Conservation (phyloP, 2,113 vertebrate genomes). For the Peromyscus californicus region DNA sequence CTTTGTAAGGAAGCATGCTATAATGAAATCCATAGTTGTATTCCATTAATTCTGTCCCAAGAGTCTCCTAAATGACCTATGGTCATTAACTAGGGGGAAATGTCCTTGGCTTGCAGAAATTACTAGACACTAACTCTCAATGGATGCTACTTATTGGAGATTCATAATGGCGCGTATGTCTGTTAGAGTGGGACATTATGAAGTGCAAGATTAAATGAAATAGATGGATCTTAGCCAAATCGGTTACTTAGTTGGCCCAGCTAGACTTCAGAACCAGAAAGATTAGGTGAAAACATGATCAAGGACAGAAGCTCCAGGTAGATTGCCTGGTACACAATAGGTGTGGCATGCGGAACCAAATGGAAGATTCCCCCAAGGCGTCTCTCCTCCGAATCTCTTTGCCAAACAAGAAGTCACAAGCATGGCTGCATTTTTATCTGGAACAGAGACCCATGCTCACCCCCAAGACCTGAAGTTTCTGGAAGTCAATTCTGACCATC, state of each 20-base stretch:
- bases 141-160: background rate
- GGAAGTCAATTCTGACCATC: background rate
- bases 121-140: background rate
- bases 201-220: background rate
- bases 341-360: background rate
- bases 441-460: background rate
- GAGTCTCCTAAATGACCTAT: background rate
- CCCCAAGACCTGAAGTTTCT: background rate
- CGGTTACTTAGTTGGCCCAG: background rate
- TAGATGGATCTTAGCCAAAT: background rate
- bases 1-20: background rate
- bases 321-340: background rate
- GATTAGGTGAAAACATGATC: background rate
- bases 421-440: background rate
- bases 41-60: background rate
- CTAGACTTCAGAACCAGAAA: background rate
- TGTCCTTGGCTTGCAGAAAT: background rate
- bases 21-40: background rate
- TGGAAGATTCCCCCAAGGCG: background rate
- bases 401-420: background rate
- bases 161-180: background rate
- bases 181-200: background rate
- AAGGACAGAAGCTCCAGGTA: background rate
- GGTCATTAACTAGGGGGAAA: background rate
- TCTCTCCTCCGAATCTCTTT: background rate